Conservation (phyloP, 2,797 vertebrate genomes). For the Urophycis tenuis region DNA sequence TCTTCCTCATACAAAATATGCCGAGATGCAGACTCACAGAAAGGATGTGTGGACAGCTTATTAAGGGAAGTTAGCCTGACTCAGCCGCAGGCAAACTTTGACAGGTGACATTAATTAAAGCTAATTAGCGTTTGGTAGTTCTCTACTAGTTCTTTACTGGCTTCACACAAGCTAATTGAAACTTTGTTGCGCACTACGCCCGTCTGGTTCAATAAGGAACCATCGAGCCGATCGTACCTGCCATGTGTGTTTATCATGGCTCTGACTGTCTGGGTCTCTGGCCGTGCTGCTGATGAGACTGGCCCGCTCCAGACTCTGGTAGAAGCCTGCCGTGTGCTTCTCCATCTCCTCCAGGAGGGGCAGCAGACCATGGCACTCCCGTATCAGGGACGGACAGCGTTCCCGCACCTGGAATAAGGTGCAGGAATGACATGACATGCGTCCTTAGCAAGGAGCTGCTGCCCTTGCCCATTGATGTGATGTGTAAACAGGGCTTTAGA, state of each 20-base stretch:
- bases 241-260: slow-evolving; percentile 58
- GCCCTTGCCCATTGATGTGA: too few species aligned
- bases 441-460: too few species aligned
- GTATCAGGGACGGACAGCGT: slow-evolving; percentile 72
- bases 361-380: slow-evolving; percentile 81
- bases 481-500: background rate
- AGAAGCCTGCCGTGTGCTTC: slow-evolving; percentile 85
- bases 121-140: background rate
- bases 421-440: too few species aligned
- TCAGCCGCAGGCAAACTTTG: background rate
- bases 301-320: slow-evolving; percentile 85
- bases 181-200: background rate
- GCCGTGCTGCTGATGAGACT: slow-evolving; percentile 72
- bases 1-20: background rate
- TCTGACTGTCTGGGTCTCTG: slow-evolving; percentile 69
- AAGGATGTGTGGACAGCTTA: background rate
- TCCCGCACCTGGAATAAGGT: slow-evolving; percentile 79
- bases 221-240: slow-evolving; percentile 47
- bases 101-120: background rate
- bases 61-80: too few species aligned
- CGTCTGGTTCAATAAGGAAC: background rate
- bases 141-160: background rate
- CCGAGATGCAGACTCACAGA: background rate
- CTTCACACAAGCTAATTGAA: background rate
- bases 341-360: slow-evolving; percentile 87